Conservation (phyloP, 2,888 invertebrate species). For the Agrochola lota region DNA sequence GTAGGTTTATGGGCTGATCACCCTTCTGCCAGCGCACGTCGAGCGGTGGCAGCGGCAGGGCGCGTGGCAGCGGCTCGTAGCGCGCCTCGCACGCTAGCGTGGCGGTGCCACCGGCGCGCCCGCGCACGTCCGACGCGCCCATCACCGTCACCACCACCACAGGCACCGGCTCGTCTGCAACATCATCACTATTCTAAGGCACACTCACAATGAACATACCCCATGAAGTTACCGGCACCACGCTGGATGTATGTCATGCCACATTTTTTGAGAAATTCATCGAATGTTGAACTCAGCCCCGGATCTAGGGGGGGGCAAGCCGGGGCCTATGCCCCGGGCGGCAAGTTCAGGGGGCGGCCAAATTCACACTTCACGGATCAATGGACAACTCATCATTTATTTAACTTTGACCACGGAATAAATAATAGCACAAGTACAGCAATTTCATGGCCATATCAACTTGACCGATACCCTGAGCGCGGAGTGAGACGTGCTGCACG, state of each 20-base stretch:
- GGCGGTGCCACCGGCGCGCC: conserved; percentile 73
- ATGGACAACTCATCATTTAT: no score
- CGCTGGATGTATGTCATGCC: not conserved
- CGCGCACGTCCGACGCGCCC: conserved; percentile 63
- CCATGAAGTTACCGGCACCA: no score
- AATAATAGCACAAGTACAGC: no score
- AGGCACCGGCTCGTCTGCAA: conserved; percentile 70
- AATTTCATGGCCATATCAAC: no score
- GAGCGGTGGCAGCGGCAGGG: conserved; percentile 75
- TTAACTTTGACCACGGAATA: no score
- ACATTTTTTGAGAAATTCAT: not conserved
- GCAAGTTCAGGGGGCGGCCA: no score
- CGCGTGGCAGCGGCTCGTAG: conserved; percentile 73
- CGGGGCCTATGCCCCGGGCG: no score
- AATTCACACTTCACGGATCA: no score
- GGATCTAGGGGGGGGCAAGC: no score
- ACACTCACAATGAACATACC: not conserved
- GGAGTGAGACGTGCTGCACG: no score
- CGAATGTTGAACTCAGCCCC: no score
- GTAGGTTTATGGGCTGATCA: conserved; percentile 69
- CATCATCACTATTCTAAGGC: not conserved
- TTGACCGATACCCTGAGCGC: no score
- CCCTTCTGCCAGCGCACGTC: conserved; percentile 76
- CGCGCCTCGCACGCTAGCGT: conserved; percentile 81
- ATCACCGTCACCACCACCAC: conserved; percentile 67